Base-by-base conservation (phyloP, 1,140 invertebrate species). In the Battus philenor region DNA sequence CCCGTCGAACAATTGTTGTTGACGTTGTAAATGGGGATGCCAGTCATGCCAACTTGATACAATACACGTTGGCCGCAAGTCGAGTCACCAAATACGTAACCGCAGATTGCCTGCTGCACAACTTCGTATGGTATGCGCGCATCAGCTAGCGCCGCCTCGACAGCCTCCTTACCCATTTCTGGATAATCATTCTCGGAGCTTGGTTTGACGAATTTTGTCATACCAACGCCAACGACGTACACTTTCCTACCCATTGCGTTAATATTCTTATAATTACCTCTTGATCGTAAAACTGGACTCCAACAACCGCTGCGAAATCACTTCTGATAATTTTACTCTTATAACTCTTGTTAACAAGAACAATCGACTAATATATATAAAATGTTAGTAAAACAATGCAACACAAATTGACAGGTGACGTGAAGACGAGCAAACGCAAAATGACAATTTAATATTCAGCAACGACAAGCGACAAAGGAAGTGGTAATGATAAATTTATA, bases 1-100 rank as follows among this genome's bases (percentile, higher is more conserved):
- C 98, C 98, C 10, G 97, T 99, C 0, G 98, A 94, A 73, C 98
- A 99, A 70, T 98, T 98, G 72, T 99, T 99, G 83, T 99, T 99
- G 0, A 99, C 97, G 88, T 99, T 99, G 86, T 94, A 97, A 49
- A 99, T 93, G 5, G 98, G 98, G 60, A 99, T 98, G 11, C 97
- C 98, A 29, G 92, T 98, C 89, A 99, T 92, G 24, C 98, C 98
- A 24, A 99, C 86, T 77, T 97, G 92, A 81, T 99, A 99, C 1
- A 99, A 63, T 0, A 95, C 94, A 57, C 97, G 88, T 87, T 99
- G 98, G 1, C 98, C 98, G 86, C 93, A 94, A 7, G 97, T 97
- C 1, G 98, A 98, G 73, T 99, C 98, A 4, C 97, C 98, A 77
- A 96, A 98, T 7, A 98, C 96, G 85, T 98, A 99, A 8, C 97